phyloP scores from a whole-genome alignment of 2,888 invertebrate species.

The Mythimna impura region DNA sequence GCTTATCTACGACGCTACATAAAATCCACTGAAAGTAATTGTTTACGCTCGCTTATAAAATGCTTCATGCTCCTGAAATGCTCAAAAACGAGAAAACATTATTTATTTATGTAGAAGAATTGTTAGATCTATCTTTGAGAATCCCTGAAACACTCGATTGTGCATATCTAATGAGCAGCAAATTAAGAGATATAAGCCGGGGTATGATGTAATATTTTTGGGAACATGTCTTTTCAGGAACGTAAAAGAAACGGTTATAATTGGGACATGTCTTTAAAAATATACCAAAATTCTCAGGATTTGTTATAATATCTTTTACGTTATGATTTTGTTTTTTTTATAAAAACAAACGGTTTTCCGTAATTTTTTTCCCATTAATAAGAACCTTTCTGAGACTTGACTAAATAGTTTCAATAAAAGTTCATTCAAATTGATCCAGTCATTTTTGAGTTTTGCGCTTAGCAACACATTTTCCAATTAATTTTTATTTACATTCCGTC shows the following conservation, averaged over 20 bases:
- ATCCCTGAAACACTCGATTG: slow-evolving; percentile 32
- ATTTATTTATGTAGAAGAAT: slow-evolving; percentile 53
- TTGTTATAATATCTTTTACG: background rate
- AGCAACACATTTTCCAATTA: no score
- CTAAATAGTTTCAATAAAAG: no score
- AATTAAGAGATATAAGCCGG: slow-evolving; percentile 1
- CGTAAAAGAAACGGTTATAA: slow-evolving; percentile 27
- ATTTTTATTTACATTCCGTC: no score
- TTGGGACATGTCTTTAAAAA: slow-evolving; percentile 33
- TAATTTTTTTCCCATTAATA: no score
- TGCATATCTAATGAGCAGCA: slow-evolving; percentile 42
- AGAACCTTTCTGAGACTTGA: no score
- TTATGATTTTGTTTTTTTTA: slow-evolving; percentile 2
- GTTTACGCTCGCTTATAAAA: slow-evolving; percentile 45
- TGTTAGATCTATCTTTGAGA: slow-evolving; percentile 42
- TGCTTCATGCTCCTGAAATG: slow-evolving; percentile 38
- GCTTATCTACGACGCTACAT: slow-evolving; percentile 41
- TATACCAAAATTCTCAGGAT: slow-evolving; percentile 3
- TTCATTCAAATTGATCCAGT: no score
- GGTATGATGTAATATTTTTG: slow-evolving; percentile 28
- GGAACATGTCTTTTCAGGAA: slow-evolving; percentile 2
- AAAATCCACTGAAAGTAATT: slow-evolving; percentile 49
- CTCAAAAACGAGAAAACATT: slow-evolving; percentile 39
- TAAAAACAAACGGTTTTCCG: no score
- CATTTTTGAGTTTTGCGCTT: no score